Conservation (phyloP, 2,888 invertebrate species). For the Agapetus fuscipes region DNA sequence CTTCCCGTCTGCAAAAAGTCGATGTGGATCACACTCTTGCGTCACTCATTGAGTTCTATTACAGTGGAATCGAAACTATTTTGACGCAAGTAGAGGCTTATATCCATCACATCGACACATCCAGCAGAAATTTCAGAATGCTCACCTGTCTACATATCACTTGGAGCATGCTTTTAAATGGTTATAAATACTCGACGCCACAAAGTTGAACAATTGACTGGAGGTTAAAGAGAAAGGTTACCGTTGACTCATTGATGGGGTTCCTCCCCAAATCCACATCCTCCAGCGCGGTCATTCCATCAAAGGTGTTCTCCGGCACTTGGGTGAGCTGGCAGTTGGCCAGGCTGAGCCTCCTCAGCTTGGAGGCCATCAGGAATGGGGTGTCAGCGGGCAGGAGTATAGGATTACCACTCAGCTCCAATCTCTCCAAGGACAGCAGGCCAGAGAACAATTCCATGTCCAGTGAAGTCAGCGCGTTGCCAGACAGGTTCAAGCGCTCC, state of each 20-base stretch:
- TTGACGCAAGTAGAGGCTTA: too few relatives aligned
- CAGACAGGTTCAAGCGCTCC: slow-evolving; percentile 23
- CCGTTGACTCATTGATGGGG: slow-evolving; percentile 18
- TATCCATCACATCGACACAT: too few relatives aligned
- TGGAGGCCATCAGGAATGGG: slow-evolving; percentile 17
- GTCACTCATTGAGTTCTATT: too few relatives aligned
- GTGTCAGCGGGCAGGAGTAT: slow-evolving; percentile 21
- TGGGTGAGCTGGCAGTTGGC: slow-evolving; percentile 22
- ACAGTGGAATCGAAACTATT: too few relatives aligned
- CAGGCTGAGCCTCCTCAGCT: slow-evolving; percentile 22
- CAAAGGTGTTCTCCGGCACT: slow-evolving; percentile 22
- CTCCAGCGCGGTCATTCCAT: slow-evolving; percentile 23
- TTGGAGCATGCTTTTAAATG: too few relatives aligned
- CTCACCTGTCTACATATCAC: too few relatives aligned
- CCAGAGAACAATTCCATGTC: slow-evolving; percentile 37
- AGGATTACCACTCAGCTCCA: slow-evolving; percentile 38
- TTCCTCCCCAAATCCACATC: slow-evolving; percentile 25
- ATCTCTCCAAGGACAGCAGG: slow-evolving; percentile 33
- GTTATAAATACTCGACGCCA: too few relatives aligned
- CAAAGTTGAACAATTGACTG: too few relatives aligned
- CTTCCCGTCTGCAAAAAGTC: too few relatives aligned
- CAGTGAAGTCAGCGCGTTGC: slow-evolving; percentile 32
- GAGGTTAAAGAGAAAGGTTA: too few relatives aligned
- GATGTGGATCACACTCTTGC: too few relatives aligned
- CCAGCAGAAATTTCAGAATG: too few relatives aligned